Evolutionary conservation across 2,113 vertebrate species (phyloP).

Genomic region (Nothobranchius furzeri): DNA sequence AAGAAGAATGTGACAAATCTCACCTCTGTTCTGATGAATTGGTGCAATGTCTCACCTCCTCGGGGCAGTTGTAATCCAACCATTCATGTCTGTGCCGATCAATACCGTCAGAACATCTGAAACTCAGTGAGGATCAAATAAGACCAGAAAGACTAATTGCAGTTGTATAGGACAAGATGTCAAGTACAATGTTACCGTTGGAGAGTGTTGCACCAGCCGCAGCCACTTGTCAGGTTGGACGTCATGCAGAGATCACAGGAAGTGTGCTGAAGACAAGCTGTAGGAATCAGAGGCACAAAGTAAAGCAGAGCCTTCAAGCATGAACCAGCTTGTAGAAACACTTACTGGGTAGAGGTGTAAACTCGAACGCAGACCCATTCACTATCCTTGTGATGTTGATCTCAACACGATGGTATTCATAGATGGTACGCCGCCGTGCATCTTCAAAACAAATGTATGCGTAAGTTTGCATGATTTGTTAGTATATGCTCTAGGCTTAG

Average conservation of each 20-base stretch:
- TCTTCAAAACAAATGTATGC: constrained; percentile 70
- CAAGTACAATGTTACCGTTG: constrained; percentile 81
- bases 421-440: constrained; percentile 84
- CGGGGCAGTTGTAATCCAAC: constrained; percentile 87
- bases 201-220: constrained; percentile 93
- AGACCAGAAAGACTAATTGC: background rate
- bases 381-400: constrained; percentile 84
- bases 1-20: background rate
- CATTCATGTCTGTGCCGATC: constrained; percentile 92
- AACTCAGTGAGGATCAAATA: constrained; percentile 32
- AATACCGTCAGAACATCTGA: constrained; percentile 93
- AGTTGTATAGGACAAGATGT: background rate
- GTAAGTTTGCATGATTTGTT: background rate
- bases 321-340: constrained; percentile 17
- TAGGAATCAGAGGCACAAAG: background rate
- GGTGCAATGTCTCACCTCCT: constrained; percentile 80
- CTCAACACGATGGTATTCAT: constrained; percentile 93
- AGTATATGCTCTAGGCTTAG: too few relatives aligned
- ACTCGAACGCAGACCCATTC: constrained; percentile 86
- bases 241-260: constrained; percentile 85
- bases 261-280: constrained; percentile 91
- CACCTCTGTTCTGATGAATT: background rate
- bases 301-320: background rate
- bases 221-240: constrained; percentile 85
- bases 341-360: constrained; percentile 92